Base-by-base conservation (phyloP, 2,888 invertebrate species). In the Diarsia rubi region DNA sequence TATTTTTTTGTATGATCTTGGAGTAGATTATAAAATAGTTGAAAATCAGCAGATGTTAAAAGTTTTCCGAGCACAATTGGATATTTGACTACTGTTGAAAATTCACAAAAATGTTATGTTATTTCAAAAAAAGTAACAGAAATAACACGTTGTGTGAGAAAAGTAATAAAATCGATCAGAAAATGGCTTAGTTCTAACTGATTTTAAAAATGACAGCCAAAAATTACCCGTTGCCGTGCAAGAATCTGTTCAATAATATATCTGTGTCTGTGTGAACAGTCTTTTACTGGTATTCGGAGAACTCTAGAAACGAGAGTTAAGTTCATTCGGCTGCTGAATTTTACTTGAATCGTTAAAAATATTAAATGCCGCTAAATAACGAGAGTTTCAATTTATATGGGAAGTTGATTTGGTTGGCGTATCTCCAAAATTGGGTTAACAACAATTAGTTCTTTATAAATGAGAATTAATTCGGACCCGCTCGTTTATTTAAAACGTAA, bases 371-470 rank as follows among this genome's bases (percentile, higher is more conserved):
- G 14, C 47, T 80, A 68, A 77, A 75, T 76, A 84, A 85, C 78
- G 76, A 75, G 73, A 79, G 73, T 86, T 86, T 83, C 78, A 87
- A 86, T 87, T 90, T 88, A 76, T 82, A 81, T 68, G 69, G 73
- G 69, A 80, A 83, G 81, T 82, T 82, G 78, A 82, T 85, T 81
- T 77, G 72, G 83, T 81, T 89, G 88, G 87, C 88, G 68, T 67
- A 82, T 72, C 63, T 83, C 87, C 88, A 90, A 88, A 86, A 83
- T 73, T 81, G 42, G 47, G 63, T 69, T 65, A 71, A 81, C 74
- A 78, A 79, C 71, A 78, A 82, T 75, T 87, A 71, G 73, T 80
- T 79, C 69, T 60, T 75, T 86, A 80, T 67, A 85, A 80, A 80
- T 75, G 78, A 76, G 71, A 82, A 87, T 82, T 72, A 78, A 82